Conservation (phyloP, 2,113 vertebrate genomes). For the Micromys minutus region DNA sequence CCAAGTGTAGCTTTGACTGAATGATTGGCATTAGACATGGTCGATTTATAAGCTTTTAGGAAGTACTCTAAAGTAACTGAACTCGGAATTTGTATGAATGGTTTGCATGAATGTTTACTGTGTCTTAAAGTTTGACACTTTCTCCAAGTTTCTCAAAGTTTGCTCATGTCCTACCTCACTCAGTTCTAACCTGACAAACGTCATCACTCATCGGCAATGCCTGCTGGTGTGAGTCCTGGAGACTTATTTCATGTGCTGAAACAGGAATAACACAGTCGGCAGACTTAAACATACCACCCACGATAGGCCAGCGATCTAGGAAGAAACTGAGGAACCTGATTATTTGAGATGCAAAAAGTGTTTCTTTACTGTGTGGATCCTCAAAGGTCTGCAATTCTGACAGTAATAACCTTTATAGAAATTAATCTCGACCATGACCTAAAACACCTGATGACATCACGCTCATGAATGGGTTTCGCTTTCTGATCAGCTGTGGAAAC, state of each 20-base stretch:
- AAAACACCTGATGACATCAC: not conserved
- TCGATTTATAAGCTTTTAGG: not conserved
- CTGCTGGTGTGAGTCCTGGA: not conserved
- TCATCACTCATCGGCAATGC: not conserved
- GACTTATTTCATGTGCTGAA: not conserved
- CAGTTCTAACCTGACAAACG: slow-evolving; percentile 25
- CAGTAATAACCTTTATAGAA: slow-evolving; percentile 1
- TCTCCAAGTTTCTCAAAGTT: not conserved
- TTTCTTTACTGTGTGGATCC: not conserved
- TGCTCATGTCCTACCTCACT: slow-evolving; percentile 17
- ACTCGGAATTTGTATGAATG: not conserved
- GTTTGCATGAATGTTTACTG: not conserved
- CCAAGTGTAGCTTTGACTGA: not conserved
- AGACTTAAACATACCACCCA: not conserved
- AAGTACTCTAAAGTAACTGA: not conserved
- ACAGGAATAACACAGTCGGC: not conserved
- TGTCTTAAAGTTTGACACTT: not conserved
- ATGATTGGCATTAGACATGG: not conserved
- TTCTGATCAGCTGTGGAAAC: not conserved
- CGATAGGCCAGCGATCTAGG: not conserved
- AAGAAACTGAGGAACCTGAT: not conserved
- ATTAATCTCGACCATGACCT: not conserved
- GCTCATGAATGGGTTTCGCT: not conserved
- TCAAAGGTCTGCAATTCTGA: not conserved
- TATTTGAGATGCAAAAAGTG: not conserved